phyloP scores from a whole-genome alignment of 2,888 invertebrate species.

The Strigamia transsilvanica region DNA sequence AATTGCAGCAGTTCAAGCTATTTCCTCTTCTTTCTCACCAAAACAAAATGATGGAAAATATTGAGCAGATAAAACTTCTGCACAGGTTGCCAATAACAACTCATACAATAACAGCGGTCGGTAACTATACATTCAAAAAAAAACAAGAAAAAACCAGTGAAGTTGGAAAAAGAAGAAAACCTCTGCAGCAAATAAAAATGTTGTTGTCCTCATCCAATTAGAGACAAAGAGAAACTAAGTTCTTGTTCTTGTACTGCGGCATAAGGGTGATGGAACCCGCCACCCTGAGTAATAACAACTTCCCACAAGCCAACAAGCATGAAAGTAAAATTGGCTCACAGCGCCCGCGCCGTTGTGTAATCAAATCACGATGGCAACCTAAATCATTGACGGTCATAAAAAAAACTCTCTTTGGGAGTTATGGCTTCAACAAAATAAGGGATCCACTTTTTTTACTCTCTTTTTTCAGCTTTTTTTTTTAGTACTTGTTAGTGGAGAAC shows the following conservation, averaged over 20 bases:
- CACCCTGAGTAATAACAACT: constrained; percentile 42
- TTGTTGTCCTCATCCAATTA: constrained; percentile 40
- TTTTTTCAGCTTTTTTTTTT: background rate
- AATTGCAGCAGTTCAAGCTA: constrained; percentile 10
- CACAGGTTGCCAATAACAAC: constrained; percentile 27
- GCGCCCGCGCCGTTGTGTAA: constrained; percentile 28
- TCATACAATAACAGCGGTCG: background rate
- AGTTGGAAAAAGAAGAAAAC: background rate
- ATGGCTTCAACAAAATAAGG: constrained; percentile 28
- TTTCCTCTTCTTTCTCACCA: background rate
- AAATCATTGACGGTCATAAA: constrained; percentile 36
- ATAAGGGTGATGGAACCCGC: constrained; percentile 27
- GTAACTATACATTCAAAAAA: background rate
- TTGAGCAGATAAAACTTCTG: constrained; percentile 32
- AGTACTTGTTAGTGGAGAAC: constrained; percentile 15
- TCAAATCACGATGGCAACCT: constrained; percentile 39
- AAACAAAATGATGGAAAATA: constrained; percentile 25
- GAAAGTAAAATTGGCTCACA: constrained; percentile 35
- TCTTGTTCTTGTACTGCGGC: background rate
- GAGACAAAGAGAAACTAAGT: constrained; percentile 1
- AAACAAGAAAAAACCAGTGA: background rate
- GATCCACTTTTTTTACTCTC: background rate
- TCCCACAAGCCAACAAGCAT: constrained; percentile 41
- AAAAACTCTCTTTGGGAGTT: constrained; percentile 35
- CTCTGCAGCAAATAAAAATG: constrained; percentile 24